phyloP scores from a whole-genome alignment of 1,140 invertebrate genomes.

The Saccostrea cuccullata region DNA sequence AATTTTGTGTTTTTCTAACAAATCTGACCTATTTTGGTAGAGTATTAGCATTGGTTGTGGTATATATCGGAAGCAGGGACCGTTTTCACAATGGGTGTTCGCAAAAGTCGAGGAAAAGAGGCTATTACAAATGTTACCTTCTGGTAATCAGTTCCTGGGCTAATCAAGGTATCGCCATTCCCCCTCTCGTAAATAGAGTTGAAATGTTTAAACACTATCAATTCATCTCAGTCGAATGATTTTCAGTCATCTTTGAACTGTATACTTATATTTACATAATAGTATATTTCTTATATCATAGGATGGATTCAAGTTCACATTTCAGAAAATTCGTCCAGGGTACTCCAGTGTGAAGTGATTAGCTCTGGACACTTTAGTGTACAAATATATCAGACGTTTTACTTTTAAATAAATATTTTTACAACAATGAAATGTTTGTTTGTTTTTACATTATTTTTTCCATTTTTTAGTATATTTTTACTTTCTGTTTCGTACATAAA shows the following conservation, averaged over 20 bases:
- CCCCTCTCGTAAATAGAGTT: too few relatives aligned
- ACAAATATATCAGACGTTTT: too few relatives aligned
- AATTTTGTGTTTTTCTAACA: too few relatives aligned
- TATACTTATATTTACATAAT: background rate
- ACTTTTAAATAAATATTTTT: too few relatives aligned
- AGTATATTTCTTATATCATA: background rate
- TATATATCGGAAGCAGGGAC: background rate
- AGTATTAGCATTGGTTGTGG: background rate
- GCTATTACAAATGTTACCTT: conserved; percentile 18
- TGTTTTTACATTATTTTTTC: too few relatives aligned
- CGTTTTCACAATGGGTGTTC: conserved; percentile 3
- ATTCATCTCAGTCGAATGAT: background rate
- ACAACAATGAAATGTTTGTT: too few relatives aligned
- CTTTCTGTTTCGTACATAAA: too few relatives aligned
- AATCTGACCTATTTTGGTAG: background rate
- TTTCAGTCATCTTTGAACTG: background rate
- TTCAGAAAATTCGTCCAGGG: background rate
- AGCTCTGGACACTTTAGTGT: too few relatives aligned
- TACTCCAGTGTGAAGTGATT: background rate
- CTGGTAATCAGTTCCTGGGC: background rate
- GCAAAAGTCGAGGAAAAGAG: background rate
- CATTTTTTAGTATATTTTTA: too few relatives aligned
- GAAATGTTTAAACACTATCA: too few relatives aligned
- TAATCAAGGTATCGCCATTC: background rate
- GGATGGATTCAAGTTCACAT: background rate